Conservation (phyloP, 2,113 vertebrate genomes). For the Vimba vimba region DNA sequence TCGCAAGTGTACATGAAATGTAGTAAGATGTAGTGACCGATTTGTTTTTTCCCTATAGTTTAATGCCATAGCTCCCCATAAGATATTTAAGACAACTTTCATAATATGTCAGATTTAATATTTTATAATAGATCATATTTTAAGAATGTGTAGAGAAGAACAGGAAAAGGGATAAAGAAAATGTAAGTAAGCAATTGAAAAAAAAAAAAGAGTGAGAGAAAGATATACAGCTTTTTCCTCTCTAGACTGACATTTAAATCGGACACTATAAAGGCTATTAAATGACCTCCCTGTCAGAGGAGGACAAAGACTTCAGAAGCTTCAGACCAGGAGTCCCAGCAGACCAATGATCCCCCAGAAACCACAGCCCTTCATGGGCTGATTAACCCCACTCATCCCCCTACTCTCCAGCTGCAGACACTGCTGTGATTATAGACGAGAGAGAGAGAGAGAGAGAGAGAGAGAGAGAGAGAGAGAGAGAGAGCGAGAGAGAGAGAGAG, state of each 20-base stretch:
- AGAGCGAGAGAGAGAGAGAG: neutral
- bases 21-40: no score
- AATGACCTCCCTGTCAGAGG: constrained; percentile 24
- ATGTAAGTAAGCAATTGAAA: neutral
- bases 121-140: neutral
- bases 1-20: no score
- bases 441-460: neutral
- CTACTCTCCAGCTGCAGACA: constrained; percentile 44
- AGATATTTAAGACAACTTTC: neutral
- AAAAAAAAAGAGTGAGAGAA: constrained; percentile 63
- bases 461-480: neutral
- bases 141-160: neutral
- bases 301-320: constrained; percentile 55
- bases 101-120: neutral
- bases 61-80: neutral
- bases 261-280: constrained; percentile 67
- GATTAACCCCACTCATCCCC: constrained; percentile 65
- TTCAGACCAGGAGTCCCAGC: constrained; percentile 47
- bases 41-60: no score
- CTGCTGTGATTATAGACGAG: constrained; percentile 47
- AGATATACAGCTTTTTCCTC: constrained; percentile 61
- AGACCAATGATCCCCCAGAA: constrained; percentile 59
- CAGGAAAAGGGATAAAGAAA: neutral
- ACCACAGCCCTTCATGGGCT: constrained; percentile 58
- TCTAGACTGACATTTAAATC: constrained; percentile 71